A percentile compares a stretch with the other conserved stretches of the same genome.
Conservation (phyloP, 2,797 vertebrate species). For the Scyliorhinus canicula region DNA sequence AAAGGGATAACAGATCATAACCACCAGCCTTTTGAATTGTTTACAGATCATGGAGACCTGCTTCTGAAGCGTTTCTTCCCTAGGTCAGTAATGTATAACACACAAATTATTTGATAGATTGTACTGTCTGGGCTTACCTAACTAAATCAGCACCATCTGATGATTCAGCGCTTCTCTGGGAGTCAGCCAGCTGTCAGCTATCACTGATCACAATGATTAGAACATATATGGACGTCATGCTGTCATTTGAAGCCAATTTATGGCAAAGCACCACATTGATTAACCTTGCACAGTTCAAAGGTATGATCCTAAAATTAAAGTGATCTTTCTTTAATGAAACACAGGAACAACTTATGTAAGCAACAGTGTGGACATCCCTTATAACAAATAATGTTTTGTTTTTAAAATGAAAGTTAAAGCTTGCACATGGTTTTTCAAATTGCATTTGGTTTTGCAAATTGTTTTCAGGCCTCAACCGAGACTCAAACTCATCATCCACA, state of each 20-base stretch:
- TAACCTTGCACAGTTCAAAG: conserved; percentile 64
- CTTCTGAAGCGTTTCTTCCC: conserved; percentile 49
- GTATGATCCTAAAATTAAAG: conserved; percentile 49
- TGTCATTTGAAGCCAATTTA: conserved; percentile 67
- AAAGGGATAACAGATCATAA: conserved; percentile 25
- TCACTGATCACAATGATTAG: conserved; percentile 57
- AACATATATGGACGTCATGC: conserved; percentile 63
- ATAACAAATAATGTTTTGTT: not conserved
- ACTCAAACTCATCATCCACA: not conserved
- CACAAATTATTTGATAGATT: conserved; percentile 60
- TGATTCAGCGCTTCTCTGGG: conserved; percentile 64
- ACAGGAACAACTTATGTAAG: not conserved
- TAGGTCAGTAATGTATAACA: conserved; percentile 54
- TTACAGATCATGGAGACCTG: conserved; percentile 43
- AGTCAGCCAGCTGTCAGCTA: conserved; percentile 63
- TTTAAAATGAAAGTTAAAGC: not conserved
- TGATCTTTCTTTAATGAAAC: not conserved
- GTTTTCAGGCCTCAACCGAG: not conserved
- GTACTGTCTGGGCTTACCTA: conserved; percentile 55
- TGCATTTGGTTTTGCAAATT: too few species aligned
- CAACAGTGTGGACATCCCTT: not conserved
- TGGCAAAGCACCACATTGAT: conserved; percentile 63
- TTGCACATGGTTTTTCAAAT: too few species aligned
- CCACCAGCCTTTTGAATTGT: conserved; percentile 39
- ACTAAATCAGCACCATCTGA: conserved; percentile 60